These are phyloP conservation scores for Chironomus striatipennis DNA, from an alignment of 1,140 invertebrate species.

Conservation along the genomic window DNA sequence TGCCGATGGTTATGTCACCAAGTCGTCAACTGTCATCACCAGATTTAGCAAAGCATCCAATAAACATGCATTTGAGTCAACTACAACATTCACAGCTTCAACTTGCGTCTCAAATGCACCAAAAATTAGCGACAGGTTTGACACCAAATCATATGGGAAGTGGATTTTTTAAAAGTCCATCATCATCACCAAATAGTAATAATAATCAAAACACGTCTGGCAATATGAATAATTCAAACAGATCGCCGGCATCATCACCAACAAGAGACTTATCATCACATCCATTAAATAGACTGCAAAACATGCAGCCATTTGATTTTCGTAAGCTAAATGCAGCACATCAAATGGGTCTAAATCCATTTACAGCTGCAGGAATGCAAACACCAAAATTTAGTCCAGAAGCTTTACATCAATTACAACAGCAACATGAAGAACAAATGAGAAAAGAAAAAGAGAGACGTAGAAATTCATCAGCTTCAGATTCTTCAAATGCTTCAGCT, in stretches of 20 bases:
- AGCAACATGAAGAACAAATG: neutral
- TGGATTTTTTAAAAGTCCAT: conserved; percentile 42
- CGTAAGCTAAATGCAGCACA: conserved; percentile 56
- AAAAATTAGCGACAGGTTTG: conserved; percentile 40
- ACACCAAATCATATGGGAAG: conserved; percentile 40
- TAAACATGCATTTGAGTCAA: conserved; percentile 37
- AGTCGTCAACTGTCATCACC: conserved; percentile 54
- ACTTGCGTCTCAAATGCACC: conserved; percentile 45
- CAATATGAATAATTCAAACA: conserved; percentile 30
- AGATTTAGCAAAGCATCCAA: conserved; percentile 32
- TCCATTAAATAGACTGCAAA: conserved; percentile 84
- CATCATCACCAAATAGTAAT: conserved; percentile 38
- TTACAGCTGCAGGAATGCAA: conserved; percentile 29
- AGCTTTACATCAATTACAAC: conserved; percentile 26
- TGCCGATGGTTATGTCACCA: conserved; percentile 52
- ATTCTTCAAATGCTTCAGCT: conserved; percentile 36
- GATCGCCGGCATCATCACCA: conserved; percentile 39
- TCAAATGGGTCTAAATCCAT: conserved; percentile 39
- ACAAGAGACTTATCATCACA: conserved; percentile 46
- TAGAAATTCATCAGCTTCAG: conserved; percentile 33
- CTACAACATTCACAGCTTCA: conserved; percentile 49
- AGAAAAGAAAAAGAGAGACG: conserved; percentile 33
- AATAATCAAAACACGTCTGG: conserved; percentile 41
- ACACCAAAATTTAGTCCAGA: conserved; percentile 37
- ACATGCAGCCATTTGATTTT: conserved; percentile 92